A percentile compares a stretch with the other conserved stretches of the same genome.
These are phyloP conservation scores for Oegoconia quadripuncta DNA, from an alignment of 2,888 invertebrate genomes.

Conservation along the genomic window DNA sequence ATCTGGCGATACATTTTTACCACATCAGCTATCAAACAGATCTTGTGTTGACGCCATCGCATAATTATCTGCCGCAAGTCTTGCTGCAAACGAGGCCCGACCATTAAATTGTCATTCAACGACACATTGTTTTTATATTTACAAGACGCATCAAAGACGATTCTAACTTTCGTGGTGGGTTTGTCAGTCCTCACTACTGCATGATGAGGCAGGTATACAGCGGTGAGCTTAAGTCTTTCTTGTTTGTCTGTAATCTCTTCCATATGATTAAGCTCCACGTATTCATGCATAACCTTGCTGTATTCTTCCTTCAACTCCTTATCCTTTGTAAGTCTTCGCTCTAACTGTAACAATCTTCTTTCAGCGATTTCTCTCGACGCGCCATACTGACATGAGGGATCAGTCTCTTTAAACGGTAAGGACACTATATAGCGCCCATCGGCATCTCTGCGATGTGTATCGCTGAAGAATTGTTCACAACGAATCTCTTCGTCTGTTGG, in stretches of 20 bases:
- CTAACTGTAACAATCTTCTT: slow-evolving; percentile 4
- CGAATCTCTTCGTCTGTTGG: slow-evolving; percentile 2
- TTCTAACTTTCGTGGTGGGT: slow-evolving; percentile 19
- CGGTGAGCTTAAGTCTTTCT: too few relatives aligned
- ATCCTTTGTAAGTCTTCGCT: slow-evolving; percentile 4
- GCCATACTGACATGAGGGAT: background rate
- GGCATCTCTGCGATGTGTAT: slow-evolving; percentile 6
- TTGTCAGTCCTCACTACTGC: slow-evolving; percentile 25
- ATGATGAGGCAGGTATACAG: slow-evolving; percentile 32
- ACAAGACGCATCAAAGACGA: slow-evolving; percentile 21
- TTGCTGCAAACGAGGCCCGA: slow-evolving; percentile 13
- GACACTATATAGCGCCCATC: slow-evolving; percentile 13
- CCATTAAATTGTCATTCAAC: too few relatives aligned
- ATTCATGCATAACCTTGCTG: slow-evolving; percentile 4
- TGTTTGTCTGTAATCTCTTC: too few relatives aligned
- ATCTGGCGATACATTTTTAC: slow-evolving; percentile 28
- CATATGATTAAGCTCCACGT: slow-evolving; percentile 9
- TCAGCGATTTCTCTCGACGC: slow-evolving; percentile 5
- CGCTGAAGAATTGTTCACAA: slow-evolving; percentile 2
- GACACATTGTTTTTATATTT: slow-evolving; percentile 8
- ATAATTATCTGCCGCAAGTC: slow-evolving; percentile 21
- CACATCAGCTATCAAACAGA: slow-evolving; percentile 16
- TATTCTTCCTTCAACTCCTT: slow-evolving; percentile 8
- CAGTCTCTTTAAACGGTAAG: background rate
- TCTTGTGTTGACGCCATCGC: slow-evolving; percentile 13